Evolutionary conservation across 2,888 invertebrate genomes (phyloP).

Genomic region (Dicyrtomina minuta): DNA sequence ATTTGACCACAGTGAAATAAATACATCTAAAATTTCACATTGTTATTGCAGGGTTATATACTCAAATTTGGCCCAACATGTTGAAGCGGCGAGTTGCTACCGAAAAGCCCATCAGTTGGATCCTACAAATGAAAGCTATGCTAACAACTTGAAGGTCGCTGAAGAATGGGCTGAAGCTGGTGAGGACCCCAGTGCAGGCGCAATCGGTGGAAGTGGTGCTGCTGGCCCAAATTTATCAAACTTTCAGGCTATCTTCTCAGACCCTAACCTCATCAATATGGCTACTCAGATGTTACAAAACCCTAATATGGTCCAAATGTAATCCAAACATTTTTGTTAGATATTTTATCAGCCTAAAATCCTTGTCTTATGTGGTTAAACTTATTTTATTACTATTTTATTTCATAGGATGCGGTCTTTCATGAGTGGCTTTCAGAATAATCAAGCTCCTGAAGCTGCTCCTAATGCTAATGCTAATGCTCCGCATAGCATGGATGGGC

Average conservation of each 20-base stretch:
- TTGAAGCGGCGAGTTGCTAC: constrained; percentile 83
- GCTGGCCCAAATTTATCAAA: constrained; percentile 24
- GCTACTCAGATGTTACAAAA: constrained; percentile 81
- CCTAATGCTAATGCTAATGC: constrained; percentile 23
- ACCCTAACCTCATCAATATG: constrained; percentile 80
- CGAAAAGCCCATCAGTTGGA: constrained; percentile 85
- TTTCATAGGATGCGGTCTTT: constrained; percentile 47
- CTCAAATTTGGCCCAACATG: constrained; percentile 76
- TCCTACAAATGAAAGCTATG: constrained; percentile 87
- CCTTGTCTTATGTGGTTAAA: too few relatives aligned
- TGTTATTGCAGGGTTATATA: constrained; percentile 67
- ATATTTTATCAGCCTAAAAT: too few relatives aligned
- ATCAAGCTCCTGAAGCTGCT: constrained; percentile 23
- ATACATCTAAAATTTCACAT: background rate
- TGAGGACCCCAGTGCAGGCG: constrained; percentile 3
- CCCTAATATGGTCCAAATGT: constrained; percentile 77
- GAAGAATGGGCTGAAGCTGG: constrained; percentile 64
- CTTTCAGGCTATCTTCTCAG: constrained; percentile 66
- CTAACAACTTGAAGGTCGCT: constrained; percentile 79
- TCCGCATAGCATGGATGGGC: constrained; percentile 42
- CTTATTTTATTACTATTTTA: too few relatives aligned
- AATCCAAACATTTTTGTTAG: constrained; percentile 52
- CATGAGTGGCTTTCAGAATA: constrained; percentile 45
- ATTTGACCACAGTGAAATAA: background rate
- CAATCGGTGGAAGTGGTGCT: constrained; percentile 56